These are phyloP conservation scores for Lepus timidus DNA, from an alignment of 2,113 vertebrate species.

Conservation along the genomic window DNA sequence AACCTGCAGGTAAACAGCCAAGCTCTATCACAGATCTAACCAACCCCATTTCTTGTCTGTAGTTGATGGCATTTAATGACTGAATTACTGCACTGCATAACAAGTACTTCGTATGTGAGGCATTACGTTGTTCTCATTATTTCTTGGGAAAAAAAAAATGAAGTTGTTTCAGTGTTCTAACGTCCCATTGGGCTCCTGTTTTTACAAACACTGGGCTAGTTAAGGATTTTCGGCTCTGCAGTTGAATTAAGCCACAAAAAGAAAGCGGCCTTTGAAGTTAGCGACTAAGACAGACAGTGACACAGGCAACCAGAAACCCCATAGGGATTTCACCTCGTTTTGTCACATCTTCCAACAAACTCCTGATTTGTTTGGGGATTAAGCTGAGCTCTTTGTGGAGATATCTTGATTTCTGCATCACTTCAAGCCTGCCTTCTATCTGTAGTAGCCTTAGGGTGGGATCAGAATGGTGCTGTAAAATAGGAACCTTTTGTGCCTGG, in stretches of 20 bases:
- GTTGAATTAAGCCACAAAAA: conserved; percentile 10
- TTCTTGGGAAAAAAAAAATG: background rate
- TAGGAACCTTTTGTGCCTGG: background rate
- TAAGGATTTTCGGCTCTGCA: conserved; percentile 2
- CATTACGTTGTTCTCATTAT: background rate
- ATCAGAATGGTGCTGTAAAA: background rate
- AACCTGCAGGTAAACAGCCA: background rate
- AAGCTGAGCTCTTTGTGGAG: background rate
- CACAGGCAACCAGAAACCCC: background rate
- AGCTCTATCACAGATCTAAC: background rate
- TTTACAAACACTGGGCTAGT: conserved; percentile 34
- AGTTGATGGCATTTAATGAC: background rate
- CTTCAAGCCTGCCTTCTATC: background rate
- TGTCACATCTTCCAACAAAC: background rate
- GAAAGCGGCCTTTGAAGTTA: conserved; percentile 34
- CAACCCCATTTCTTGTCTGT: background rate
- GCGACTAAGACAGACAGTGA: background rate
- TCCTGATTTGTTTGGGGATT: background rate
- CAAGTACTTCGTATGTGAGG: background rate
- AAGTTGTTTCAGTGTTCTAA: background rate
- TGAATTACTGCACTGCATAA: background rate
- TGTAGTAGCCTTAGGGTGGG: background rate
- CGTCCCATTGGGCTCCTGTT: background rate
- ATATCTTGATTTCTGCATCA: background rate
- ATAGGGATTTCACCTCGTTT: background rate